These are phyloP conservation scores for Heterotis niloticus DNA, from an alignment of 2,113 vertebrate species.

Conservation along the genomic window DNA sequence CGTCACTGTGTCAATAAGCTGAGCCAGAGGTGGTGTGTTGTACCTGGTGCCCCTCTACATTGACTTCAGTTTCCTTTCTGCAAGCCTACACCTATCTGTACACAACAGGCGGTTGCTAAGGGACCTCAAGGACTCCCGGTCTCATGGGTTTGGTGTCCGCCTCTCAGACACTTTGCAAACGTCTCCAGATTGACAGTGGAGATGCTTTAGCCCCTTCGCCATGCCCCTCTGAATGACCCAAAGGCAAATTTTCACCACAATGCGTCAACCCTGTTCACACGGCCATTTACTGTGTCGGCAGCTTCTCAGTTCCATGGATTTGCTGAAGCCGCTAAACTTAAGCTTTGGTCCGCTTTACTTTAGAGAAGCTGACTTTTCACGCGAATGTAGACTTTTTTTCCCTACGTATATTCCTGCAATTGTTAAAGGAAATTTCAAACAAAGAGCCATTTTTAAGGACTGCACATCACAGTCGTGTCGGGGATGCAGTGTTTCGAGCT, in stretches of 20 bases:
- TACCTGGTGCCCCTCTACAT: no score
- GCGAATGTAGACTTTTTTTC: conserved; percentile 17
- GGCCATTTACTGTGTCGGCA: not conserved
- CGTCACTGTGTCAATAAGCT: no score
- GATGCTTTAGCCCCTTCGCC: no score
- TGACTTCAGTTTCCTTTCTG: no score
- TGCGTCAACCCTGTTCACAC: not conserved
- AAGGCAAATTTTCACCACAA: not conserved
- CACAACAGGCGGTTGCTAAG: no score
- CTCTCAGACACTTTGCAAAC: no score
- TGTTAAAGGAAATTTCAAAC: not conserved
- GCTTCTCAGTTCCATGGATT: not conserved
- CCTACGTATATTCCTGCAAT: not conserved
- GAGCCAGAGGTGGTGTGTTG: no score
- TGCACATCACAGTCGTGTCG: not conserved
- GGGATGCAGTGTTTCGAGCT: not conserved
- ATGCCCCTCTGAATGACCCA: not conserved
- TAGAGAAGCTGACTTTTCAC: not conserved
- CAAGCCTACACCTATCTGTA: no score
- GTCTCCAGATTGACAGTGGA: no score
- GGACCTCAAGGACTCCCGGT: no score
- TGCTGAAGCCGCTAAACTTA: not conserved
- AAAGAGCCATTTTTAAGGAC: not conserved
- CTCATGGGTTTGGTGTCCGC: no score
- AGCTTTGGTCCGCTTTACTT: not conserved